Percentiles rank a stretch among this genome's conserved stretches.
These are phyloP conservation scores for Nephrotoma appendiculata DNA, from an alignment of 2,888 invertebrate species.

Conservation along the genomic window DNA sequence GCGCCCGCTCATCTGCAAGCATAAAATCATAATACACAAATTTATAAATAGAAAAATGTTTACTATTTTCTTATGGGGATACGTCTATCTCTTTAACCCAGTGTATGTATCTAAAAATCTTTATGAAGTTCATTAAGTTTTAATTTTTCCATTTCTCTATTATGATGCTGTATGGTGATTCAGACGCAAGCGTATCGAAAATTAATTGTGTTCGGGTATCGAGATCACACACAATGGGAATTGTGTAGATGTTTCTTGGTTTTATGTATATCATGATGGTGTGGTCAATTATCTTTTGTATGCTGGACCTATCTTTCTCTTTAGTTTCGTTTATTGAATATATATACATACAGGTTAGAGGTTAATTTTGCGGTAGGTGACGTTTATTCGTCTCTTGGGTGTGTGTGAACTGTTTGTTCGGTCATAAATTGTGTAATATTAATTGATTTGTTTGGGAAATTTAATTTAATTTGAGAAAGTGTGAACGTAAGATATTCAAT, in stretches of 20 bases:
- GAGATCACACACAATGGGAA: neutral
- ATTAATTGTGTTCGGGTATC: neutral
- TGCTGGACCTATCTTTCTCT: neutral
- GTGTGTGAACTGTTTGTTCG: neutral
- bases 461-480: neutral
- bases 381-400: neutral
- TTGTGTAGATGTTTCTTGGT: neutral
- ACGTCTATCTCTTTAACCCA: neutral
- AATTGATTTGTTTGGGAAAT: neutral
- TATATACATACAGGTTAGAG: neutral
- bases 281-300: neutral
- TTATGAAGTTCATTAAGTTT: neutral
- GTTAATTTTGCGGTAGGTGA: neutral
- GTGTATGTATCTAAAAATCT: neutral
- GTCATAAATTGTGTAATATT: neutral
- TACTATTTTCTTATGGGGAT: neutral
- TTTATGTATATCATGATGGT: neutral
- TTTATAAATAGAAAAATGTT: neutral
- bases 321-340: neutral
- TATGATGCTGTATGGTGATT: neutral
- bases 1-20: neutral
- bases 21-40: neutral
- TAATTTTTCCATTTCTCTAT: neutral
- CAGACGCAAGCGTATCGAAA: neutral
- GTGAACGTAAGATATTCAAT: neutral